phyloP scores from a whole-genome alignment of 2,797 vertebrate species.

The Danio tinwini region DNA sequence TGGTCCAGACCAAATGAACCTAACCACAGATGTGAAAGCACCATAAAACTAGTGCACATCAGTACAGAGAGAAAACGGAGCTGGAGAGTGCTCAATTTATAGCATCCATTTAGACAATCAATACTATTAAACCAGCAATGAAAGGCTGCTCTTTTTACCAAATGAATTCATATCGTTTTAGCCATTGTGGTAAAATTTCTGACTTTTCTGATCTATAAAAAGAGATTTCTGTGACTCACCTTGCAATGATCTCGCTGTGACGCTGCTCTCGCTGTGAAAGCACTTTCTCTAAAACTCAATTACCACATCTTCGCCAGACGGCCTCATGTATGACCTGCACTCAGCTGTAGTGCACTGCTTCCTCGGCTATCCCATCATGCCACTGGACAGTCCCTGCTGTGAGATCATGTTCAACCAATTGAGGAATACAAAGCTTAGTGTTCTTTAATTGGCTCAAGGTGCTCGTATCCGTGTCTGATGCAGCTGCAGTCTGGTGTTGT shows the following conservation, averaged over 20 bases:
- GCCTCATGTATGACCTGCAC: conserved; percentile 25
- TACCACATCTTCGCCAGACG: conserved; percentile 27
- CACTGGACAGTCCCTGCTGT: not conserved
- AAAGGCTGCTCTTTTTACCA: conserved; percentile 16
- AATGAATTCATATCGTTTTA: conserved; percentile 6
- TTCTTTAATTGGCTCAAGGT: conserved; percentile 27
- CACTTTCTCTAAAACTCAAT: conserved; percentile 53
- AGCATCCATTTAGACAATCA: conserved; percentile 48
- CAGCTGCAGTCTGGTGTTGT: not conserved
- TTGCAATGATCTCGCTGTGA: conserved; percentile 26
- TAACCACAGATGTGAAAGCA: too few relatives aligned
- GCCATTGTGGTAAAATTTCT: not conserved
- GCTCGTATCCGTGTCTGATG: not conserved
- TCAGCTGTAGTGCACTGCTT: conserved; percentile 9
- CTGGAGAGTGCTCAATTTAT: conserved; percentile 48
- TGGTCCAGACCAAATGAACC: too few relatives aligned
- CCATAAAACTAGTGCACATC: conserved; percentile 7
- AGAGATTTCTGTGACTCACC: conserved; percentile 10
- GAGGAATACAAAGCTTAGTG: not conserved
- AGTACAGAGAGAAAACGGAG: conserved; percentile 26
- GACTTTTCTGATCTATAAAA: conserved; percentile 9
- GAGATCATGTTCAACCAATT: conserved; percentile 33
- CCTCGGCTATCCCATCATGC: conserved; percentile 20
- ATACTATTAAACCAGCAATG: conserved; percentile 21
- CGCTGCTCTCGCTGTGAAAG: conserved; percentile 45